Conservation (phyloP, 2,113 vertebrate genomes). For the Nesospiza acunhae region DNA sequence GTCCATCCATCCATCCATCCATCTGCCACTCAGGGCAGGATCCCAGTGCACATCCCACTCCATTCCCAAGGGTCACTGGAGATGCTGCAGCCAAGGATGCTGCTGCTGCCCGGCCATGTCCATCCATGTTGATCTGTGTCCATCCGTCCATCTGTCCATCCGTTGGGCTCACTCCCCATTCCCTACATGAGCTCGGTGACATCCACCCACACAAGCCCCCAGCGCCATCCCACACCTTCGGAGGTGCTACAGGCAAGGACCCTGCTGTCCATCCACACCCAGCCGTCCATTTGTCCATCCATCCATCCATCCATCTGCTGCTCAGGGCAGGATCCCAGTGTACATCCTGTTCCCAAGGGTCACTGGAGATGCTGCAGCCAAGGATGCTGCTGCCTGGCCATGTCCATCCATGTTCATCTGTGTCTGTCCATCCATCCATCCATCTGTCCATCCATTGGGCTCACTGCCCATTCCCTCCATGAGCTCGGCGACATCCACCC, state of each 20-base stretch:
- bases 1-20: too few relatives aligned
- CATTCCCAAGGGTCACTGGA: not conserved
- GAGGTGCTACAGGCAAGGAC: not conserved
- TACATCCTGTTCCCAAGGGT: too few relatives aligned
- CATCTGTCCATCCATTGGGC: not conserved
- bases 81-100: not conserved
- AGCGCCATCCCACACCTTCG: rapidly evolving
- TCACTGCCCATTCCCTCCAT: not conserved
- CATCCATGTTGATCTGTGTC: not conserved
- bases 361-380: too few relatives aligned
- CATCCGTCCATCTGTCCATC: not conserved
- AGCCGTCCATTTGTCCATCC: not conserved
- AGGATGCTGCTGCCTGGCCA: too few relatives aligned
- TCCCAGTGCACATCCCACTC: not conserved
- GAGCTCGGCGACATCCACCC: not conserved
- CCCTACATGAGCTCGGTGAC: not conserved
- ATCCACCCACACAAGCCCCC: not conserved
- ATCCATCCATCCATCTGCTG: not conserved
- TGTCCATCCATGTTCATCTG: too few relatives aligned
- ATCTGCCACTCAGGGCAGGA: not conserved
- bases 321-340: too few relatives aligned
- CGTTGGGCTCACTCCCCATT: not conserved
- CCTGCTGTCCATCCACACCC: not conserved
- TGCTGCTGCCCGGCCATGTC: not conserved
- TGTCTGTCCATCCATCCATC: too few relatives aligned